Percentiles rank a stretch among this genome's conserved stretches.
phyloP scores from a whole-genome alignment of 2,797 vertebrate species.

The Molossus alvarezi region DNA sequence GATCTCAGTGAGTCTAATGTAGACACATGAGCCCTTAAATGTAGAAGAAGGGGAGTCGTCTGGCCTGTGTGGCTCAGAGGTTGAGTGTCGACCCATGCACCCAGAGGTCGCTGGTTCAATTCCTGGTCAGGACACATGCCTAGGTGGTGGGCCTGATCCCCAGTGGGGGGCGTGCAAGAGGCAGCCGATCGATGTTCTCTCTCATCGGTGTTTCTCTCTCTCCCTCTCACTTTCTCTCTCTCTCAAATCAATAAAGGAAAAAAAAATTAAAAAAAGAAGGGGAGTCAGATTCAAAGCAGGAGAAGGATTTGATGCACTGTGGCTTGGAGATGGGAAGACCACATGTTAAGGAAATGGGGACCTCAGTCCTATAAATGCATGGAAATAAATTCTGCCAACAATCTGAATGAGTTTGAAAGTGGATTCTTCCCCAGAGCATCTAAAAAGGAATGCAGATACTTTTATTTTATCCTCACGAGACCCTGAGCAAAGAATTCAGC shows the following conservation, averaged over 20 bases:
- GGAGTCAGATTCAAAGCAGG: constrained; percentile 23
- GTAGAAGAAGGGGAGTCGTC: background rate
- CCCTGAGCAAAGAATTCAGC: background rate
- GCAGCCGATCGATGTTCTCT: background rate
- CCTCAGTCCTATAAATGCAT: background rate
- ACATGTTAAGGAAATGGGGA: constrained; percentile 26
- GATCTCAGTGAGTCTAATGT: background rate
- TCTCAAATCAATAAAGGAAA: background rate
- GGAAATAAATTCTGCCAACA: constrained; percentile 30
- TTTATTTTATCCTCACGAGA: constrained; percentile 40
- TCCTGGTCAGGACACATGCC: too few relatives aligned
- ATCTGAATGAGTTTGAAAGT: background rate
- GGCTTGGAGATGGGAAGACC: background rate
- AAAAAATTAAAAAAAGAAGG: background rate
- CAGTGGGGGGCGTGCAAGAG: background rate
- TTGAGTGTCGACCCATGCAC: background rate
- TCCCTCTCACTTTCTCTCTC: background rate
- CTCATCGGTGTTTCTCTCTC: background rate
- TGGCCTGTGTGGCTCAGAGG: background rate
- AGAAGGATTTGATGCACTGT: background rate
- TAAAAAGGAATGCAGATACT: constrained; percentile 15
- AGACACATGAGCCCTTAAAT: constrained; percentile 32
- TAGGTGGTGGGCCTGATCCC: too few relatives aligned
- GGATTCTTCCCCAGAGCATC: background rate
- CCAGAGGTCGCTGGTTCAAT: background rate